Base-by-base conservation (phyloP, 2,113 vertebrate genomes). In the Cyphomyrus discorhynchus region DNA sequence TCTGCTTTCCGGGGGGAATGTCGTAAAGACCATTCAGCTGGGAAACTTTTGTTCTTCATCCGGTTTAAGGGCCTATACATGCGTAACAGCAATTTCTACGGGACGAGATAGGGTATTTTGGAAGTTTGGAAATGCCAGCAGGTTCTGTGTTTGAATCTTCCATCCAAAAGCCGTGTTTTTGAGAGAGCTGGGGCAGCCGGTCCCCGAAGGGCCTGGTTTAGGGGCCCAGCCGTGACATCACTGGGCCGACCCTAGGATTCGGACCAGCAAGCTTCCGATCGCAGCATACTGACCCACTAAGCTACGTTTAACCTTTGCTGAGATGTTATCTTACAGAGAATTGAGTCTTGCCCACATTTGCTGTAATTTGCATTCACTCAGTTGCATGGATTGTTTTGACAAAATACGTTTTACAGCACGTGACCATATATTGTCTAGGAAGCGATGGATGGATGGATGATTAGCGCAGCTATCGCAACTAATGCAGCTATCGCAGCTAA, bases 361-460 rank as follows among this genome's bases (percentile, higher is more conserved):
- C 5, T 77, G 13, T 42, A 39, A 39, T 19, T 80, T 42, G 35
- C 74, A 42, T 42, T 42, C 1, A 42, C 42, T 70, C 39, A 42
- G 17, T 6, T 39, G 74, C 35, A 19, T 80, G 31, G 5, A 42
- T 80, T 42, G 74, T 80, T 70, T 19, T 42, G 74, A 80, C 6
- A 80, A 39, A 19, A 80, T 80, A 35, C 27, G 5, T 6, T 42
- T 8, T 42, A 80, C 35, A 80, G 9, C 27, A 31, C 0, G 17
- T 80, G 35, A 42, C 74, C 74, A 35, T 17, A 15, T 35, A 39
- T 39, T 80, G 74, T 10, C 31, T 80, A 80, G 17, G 74, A 42
- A 19, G 31, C 5, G 31, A 80, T 80, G 74, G 74, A 80, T 35
- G 21, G n/a, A 17, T 80, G 74, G 15, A 91, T 31, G 90, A 91